A percentile compares a stretch with the other conserved stretches of the same genome.
phyloP scores from a whole-genome alignment of 1,140 invertebrate species.

The Plectus sambesii region DNA sequence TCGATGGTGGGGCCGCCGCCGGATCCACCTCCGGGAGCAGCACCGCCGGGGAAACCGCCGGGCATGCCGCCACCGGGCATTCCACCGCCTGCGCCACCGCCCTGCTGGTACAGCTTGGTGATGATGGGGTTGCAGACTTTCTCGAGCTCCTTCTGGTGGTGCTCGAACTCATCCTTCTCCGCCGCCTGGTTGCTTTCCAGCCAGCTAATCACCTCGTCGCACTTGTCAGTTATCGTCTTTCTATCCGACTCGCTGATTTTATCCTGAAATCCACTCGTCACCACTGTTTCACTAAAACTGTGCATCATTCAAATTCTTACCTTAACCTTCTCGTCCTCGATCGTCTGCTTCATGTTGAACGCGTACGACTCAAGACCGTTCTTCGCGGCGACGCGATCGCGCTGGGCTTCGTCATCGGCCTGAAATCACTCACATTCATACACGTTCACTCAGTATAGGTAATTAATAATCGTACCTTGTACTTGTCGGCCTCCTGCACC shows the following conservation, averaged over 20 bases:
- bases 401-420: constrained; percentile 77
- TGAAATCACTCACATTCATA: no score
- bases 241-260: constrained; percentile 70
- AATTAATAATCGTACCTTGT: no score
- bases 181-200: constrained; percentile 79
- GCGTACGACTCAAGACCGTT: constrained; percentile 86
- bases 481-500: constrained; percentile 93
- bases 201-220: constrained; percentile 84
- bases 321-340: constrained; percentile 54
- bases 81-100: constrained; percentile 49
- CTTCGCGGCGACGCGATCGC: constrained; percentile 66
- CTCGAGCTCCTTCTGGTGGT: constrained; percentile 74
- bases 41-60: constrained; percentile 49
- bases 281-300: no score
- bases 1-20: constrained; percentile 75
- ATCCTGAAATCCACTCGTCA: no score
- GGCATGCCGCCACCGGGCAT: constrained; percentile 37
- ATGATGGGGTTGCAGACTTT: constrained; percentile 72
- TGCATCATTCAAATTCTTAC: background rate
- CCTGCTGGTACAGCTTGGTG: constrained; percentile 39
- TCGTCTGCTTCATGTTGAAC: constrained; percentile 78
- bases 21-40: constrained; percentile 46
- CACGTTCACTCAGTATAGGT: no score
- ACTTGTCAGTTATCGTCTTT: constrained; percentile 73
- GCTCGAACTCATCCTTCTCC: constrained; percentile 83